Evolutionary conservation across 2,888 invertebrate species (phyloP), one percentile per base, ranked within the genome.

Genomic region (Sinodicranocentrus sp.): DNA sequence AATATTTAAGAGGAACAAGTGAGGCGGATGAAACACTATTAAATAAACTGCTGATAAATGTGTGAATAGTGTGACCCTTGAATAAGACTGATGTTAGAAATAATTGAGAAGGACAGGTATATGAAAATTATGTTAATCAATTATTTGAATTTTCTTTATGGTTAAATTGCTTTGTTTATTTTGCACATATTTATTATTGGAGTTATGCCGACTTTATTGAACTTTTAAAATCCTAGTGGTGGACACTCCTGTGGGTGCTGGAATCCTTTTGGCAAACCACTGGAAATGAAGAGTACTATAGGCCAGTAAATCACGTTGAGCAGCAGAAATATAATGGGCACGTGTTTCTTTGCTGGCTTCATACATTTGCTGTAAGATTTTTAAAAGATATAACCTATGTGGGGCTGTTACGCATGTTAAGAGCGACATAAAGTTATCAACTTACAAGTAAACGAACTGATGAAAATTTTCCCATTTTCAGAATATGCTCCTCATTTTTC

Each of bases 381-480:
- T 19, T 59, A 10, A 3, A 33, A 33, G 33, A n/a, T n/a, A n/a
- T n/a, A n/a, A n/a, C n/a, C n/a, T n/a, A n/a, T n/a, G n/a, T n/a
- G n/a, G n/a, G n/a, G 19, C 2, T 8, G 10, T 54, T 8, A 19
- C 21, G 19, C 23, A 21, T 8, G 1, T 8, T 54, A 17, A 48
- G n/a, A n/a, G n/a, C 17, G 10, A 48, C 23, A 59, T 57, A 59
- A 19, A 33, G 6, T 33, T 33, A 8, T 39, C 39, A 10, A 8
- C 67, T 67, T 67, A 67, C 67, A 67, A 44, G 44, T 67, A 67
- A 43, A 43, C 8, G 15, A 67, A 19, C 23, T 6, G n/a, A 15
- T 67, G 67, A 2, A 10, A n/a, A 67, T 44, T 43, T 43, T 21
- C 67, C 67, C 67, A 67, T 67, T 23, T 43, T 67, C 19, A 43